These are phyloP conservation scores for Ceratotherium simum DNA, from an alignment of 2,113 vertebrate genomes.

Conservation along the genomic window DNA sequence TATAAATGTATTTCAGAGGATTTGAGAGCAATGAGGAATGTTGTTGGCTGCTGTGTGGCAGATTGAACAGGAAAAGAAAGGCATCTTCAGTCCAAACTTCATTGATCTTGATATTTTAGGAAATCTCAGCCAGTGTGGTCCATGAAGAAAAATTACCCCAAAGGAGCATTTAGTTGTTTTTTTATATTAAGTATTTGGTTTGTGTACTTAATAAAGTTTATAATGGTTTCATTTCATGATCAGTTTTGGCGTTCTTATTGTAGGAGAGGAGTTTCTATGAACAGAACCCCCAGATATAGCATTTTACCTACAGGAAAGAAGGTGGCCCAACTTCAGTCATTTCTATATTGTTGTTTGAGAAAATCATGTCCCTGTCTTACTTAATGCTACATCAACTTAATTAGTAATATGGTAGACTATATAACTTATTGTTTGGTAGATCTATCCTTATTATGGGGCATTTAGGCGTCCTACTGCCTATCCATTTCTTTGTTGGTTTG, in stretches of 20 bases:
- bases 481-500: neutral
- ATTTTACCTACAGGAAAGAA: neutral
- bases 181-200: neutral
- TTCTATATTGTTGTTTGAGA: neutral
- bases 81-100: too few relatives aligned
- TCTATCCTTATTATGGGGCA: rapidly evolving
- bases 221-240: neutral
- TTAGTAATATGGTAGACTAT: neutral
- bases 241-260: neutral
- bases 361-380: neutral
- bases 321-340: neutral
- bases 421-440: too few relatives aligned
- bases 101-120: neutral
- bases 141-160: neutral
- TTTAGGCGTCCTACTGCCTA: neutral
- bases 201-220: neutral
- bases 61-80: neutral
- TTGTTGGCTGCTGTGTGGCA: rapidly evolving
- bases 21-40: neutral
- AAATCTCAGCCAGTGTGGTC: neutral
- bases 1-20: neutral
- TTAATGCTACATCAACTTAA: neutral
- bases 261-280: neutral
- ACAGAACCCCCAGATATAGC: neutral
- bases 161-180: neutral